Conservation (phyloP, 2,797 vertebrate genomes). For the Arrhamphus sclerolepis region DNA sequence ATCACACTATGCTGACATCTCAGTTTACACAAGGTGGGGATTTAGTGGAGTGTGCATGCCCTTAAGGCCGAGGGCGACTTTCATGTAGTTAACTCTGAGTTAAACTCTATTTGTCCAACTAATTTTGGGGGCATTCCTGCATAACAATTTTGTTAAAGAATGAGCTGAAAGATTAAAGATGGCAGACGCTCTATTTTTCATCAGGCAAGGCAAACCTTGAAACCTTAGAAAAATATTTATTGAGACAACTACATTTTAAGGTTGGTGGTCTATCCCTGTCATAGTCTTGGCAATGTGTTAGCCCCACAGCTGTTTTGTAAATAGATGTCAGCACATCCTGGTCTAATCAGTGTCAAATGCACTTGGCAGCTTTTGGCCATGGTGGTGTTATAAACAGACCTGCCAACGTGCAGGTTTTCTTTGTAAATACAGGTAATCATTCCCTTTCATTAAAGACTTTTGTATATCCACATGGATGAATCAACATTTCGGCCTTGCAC, state of each 20-base stretch:
- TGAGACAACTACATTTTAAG: constrained; percentile 6
- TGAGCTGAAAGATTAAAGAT: neutral
- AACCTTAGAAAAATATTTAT: constrained; percentile 3
- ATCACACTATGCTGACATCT: constrained; percentile 63
- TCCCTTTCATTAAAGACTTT: constrained; percentile 61
- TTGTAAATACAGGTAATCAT: constrained; percentile 75
- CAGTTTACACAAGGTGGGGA: constrained; percentile 74
- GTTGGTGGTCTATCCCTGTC: constrained; percentile 40
- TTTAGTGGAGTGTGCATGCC: constrained; percentile 27
- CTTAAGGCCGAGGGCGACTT: constrained; percentile 18
- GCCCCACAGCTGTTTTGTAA: constrained; percentile 68
- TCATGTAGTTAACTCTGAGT: constrained; percentile 17
- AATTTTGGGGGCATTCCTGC: neutral
- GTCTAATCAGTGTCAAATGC: constrained; percentile 55
- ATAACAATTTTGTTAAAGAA: constrained; percentile 1
- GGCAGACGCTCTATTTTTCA: constrained; percentile 4
- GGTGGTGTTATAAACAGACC: constrained; percentile 54
- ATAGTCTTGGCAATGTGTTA: constrained; percentile 40
- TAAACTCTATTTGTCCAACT: constrained; percentile 2
- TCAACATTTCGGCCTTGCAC: constrained; percentile 47
- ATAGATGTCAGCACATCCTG: constrained; percentile 71
- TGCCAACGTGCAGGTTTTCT: constrained; percentile 67
- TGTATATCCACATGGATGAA: constrained; percentile 60
- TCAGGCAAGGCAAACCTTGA: constrained; percentile 5
- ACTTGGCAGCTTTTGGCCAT: constrained; percentile 63